Conservation (phyloP, 2,888 invertebrate species). For the Dione juno region DNA sequence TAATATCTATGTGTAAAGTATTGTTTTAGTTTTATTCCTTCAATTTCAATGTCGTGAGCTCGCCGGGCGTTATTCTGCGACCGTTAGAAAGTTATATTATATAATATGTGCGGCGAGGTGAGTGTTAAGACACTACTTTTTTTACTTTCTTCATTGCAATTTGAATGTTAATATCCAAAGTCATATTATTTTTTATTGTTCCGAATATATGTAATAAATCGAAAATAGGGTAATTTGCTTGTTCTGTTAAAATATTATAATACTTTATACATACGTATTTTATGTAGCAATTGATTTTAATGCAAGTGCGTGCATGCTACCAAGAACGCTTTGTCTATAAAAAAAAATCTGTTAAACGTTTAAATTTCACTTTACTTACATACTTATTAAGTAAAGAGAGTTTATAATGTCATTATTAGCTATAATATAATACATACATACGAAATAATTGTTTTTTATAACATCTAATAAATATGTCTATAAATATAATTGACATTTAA, state of each 20-base stretch:
- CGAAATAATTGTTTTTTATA: not conserved
- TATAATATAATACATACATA: not conserved
- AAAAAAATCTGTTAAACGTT: not conserved
- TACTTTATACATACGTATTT: not conserved
- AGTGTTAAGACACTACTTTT: too few species aligned
- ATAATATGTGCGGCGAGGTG: not conserved
- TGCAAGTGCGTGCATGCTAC: not conserved
- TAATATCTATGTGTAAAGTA: conserved; percentile 49
- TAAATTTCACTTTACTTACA: not conserved
- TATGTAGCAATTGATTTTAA: not conserved
- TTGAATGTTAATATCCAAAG: not conserved
- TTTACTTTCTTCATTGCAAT: not conserved
- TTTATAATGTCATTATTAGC: not conserved
- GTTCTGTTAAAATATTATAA: too few species aligned
- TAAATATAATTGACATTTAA: conserved; percentile 29
- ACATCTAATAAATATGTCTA: not conserved
- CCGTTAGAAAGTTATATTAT: conserved; percentile 19
- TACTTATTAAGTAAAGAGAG: not conserved
- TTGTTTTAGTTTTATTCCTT: conserved; percentile 66
- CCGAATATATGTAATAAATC: not conserved
- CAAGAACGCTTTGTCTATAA: too few species aligned
- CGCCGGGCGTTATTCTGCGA: conserved; percentile 58
- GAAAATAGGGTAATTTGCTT: too few species aligned
- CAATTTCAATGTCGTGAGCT: conserved; percentile 59
- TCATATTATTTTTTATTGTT: too few species aligned